phyloP scores from a whole-genome alignment of 2,797 vertebrate genomes.

The Philypnodon macrostomus region DNA sequence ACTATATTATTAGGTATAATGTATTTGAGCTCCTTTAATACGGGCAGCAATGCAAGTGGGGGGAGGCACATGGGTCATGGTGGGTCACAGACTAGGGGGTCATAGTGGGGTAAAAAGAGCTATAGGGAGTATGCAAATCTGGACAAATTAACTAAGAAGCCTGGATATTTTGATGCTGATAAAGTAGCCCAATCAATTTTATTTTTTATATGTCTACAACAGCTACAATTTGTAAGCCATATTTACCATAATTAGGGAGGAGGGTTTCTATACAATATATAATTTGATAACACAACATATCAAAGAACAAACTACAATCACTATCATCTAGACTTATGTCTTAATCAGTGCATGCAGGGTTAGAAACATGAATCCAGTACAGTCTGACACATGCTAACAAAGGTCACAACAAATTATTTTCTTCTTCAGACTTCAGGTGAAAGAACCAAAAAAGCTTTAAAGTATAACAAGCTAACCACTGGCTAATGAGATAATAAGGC shows the following conservation, averaged over 20 bases:
- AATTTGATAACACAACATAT: background rate
- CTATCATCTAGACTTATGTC: too few relatives aligned
- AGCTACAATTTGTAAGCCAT: too few relatives aligned
- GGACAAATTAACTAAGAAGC: background rate
- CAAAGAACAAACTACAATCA: background rate
- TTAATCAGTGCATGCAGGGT: background rate
- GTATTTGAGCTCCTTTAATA: background rate
- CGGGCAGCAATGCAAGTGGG: background rate
- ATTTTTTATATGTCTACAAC: background rate
- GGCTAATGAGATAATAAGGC: conserved; percentile 43
- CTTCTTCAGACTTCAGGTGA: conserved; percentile 24
- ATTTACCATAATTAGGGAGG: too few relatives aligned
- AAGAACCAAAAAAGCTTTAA: conserved; percentile 26
- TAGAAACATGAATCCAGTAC: background rate
- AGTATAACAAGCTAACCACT: conserved; percentile 47
- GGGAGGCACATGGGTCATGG: conserved; percentile 12
- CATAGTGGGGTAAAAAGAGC: background rate
- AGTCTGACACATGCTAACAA: conserved; percentile 6
- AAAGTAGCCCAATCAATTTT: too few relatives aligned
- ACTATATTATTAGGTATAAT: background rate
- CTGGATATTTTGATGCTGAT: background rate
- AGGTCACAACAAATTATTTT: conserved; percentile 18
- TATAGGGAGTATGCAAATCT: conserved; percentile 1
- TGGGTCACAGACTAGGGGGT: conserved; percentile 12
- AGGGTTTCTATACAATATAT: too few relatives aligned